A percentile compares a stretch with the other conserved stretches of the same genome.
These are phyloP conservation scores for Malurus cyaneus DNA, from an alignment of 2,113 vertebrate genomes.

Conservation along the genomic window DNA sequence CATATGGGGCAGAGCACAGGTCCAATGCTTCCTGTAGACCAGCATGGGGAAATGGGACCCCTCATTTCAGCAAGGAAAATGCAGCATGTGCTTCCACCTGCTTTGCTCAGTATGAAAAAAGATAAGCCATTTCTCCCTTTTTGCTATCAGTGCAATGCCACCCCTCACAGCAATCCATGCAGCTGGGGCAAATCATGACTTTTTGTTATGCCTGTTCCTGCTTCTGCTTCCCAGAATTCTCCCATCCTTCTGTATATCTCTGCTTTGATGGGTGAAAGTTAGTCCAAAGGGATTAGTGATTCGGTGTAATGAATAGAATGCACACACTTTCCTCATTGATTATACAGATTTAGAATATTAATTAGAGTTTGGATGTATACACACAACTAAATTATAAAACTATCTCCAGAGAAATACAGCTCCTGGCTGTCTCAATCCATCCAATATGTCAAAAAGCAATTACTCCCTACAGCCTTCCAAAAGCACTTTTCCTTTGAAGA, in stretches of 20 bases:
- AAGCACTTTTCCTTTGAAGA: constrained; percentile 28
- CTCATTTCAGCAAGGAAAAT: not conserved
- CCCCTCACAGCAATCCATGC: not conserved
- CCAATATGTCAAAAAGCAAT: constrained; percentile 5
- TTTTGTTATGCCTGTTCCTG: not conserved
- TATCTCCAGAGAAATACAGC: not conserved
- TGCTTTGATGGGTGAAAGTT: not conserved
- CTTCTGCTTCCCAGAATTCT: not conserved
- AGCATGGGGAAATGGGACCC: not conserved
- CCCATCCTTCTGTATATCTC: not conserved
- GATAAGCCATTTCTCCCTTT: not conserved
- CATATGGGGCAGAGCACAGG: not conserved
- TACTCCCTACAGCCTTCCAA: constrained; percentile 15
- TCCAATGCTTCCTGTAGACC: not conserved
- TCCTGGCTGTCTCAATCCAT: not conserved
- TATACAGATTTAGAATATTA: not conserved
- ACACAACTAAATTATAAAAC: not conserved
- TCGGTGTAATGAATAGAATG: not conserved
- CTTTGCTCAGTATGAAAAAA: not conserved
- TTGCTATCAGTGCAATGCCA: not conserved
- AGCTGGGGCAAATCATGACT: not conserved
- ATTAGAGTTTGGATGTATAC: not conserved
- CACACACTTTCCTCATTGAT: not conserved
- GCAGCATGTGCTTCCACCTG: not conserved
- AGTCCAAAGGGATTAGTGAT: not conserved